Percentiles rank a stretch among this genome's conserved stretches.
phyloP scores from a whole-genome alignment of 2,888 invertebrate genomes.

The Rhingia rostrata region DNA sequence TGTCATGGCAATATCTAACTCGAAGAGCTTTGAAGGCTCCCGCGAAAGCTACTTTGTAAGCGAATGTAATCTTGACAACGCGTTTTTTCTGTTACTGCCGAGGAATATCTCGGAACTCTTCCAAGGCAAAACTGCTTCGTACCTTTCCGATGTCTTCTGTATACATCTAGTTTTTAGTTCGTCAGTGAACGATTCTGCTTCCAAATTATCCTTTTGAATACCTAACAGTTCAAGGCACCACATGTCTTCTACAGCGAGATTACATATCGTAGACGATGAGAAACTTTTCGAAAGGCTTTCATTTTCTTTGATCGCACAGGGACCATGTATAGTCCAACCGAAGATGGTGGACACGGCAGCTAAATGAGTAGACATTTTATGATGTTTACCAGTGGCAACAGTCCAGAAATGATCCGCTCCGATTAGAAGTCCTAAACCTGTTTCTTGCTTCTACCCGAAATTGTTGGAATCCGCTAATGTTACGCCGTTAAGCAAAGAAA shows the following conservation, averaged over 20 bases:
- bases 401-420: too few species aligned
- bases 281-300: too few species aligned
- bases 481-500: too few species aligned
- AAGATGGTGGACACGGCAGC: not conserved
- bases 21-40: conserved; percentile 22
- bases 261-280: too few species aligned
- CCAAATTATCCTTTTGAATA: conserved; percentile 1
- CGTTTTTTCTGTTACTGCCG: conserved; percentile 13
- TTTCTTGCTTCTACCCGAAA: too few species aligned
- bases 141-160: conserved; percentile 2
- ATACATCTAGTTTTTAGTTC: conserved; percentile 20
- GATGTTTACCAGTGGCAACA: too few species aligned
- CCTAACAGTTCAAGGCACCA: conserved; percentile 10
- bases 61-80: conserved; percentile 21
- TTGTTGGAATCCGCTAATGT: too few species aligned
- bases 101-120: not conserved
- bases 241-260: conserved; percentile 9
- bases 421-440: too few species aligned
- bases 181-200: conserved; percentile 11
- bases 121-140: conserved; percentile 28
- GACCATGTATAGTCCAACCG: conserved; percentile 1
- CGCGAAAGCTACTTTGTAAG: conserved; percentile 10
- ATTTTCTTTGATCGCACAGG: not conserved
- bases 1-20: conserved; percentile 15
- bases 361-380: too few species aligned